phyloP scores from a whole-genome alignment of 2,113 vertebrate species.

The Bolborhynchus lineola region DNA sequence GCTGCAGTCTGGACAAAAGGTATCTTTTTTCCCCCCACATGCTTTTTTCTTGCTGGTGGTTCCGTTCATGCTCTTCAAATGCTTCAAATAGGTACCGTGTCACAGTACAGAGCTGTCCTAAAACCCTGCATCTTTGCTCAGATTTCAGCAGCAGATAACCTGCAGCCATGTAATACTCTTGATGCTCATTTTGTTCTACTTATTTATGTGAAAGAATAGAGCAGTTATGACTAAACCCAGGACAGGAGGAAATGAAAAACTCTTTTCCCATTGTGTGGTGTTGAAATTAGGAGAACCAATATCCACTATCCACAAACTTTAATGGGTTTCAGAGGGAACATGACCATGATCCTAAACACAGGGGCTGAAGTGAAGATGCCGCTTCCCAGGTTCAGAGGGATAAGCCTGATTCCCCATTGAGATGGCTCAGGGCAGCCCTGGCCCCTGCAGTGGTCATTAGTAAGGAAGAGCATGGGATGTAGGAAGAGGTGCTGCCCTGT shows the following conservation, averaged over 20 bases:
- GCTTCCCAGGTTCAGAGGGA: not conserved
- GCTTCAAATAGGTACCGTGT: not conserved
- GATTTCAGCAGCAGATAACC: slow-evolving; percentile 39
- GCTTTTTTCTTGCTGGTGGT: not conserved
- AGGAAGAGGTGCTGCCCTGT: not conserved
- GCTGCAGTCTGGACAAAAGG: slow-evolving; percentile 23
- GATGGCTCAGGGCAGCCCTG: not conserved
- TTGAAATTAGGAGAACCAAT: not conserved
- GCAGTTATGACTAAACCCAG: not conserved
- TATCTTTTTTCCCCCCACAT: not conserved
- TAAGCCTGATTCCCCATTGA: not conserved
- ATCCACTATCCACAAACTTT: not conserved
- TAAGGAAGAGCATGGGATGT: not conserved
- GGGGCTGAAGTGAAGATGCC: not conserved
- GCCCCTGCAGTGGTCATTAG: not conserved
- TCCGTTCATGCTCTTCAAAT: slow-evolving; percentile 13
- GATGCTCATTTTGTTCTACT: slow-evolving; percentile 36
- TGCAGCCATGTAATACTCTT: not conserved
- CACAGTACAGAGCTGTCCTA: not conserved
- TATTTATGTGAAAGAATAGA: slow-evolving; percentile 21
- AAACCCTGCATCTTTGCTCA: slow-evolving; percentile 3
- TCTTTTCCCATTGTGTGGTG: not conserved
- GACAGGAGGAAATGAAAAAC: slow-evolving; percentile 2
- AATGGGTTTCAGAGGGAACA: not conserved
- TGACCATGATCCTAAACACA: not conserved